Evolutionary conservation across 2,113 vertebrate genomes (phyloP).

Genomic region (Macquaria ambigua): DNA sequence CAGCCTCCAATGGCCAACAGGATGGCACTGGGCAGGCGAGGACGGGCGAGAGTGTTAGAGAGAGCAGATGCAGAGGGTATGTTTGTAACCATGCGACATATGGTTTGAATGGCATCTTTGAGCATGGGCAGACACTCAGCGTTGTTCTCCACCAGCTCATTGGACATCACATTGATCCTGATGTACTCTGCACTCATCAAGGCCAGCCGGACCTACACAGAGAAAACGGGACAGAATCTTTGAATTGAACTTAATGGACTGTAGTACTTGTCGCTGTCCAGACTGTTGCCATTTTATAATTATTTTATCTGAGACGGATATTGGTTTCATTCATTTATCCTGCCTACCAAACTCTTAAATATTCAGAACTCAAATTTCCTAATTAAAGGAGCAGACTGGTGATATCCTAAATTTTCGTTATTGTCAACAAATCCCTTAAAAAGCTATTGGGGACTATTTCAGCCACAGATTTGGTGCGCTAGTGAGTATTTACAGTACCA

Average conservation of each 20-base stretch:
- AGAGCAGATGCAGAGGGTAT: rapidly evolving
- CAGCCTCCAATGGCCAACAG: slow-evolving; percentile 64
- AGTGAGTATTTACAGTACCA: too few relatives aligned
- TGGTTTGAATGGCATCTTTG: rapidly evolving
- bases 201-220: slow-evolving; percentile 47
- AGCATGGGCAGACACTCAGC: background rate
- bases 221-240: background rate
- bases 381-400: background rate
- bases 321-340: background rate
- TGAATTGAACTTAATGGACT: background rate
- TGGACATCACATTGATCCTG: background rate
- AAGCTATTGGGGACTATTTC: too few relatives aligned
- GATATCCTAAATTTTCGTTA: background rate
- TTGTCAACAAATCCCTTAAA: background rate
- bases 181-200: background rate
- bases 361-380: background rate
- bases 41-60: background rate
- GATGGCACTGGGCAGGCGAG: slow-evolving; percentile 57
- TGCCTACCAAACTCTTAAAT: background rate
- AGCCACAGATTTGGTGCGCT: too few relatives aligned
- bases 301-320: background rate
- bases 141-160: slow-evolving; percentile 27
- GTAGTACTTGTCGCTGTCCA: background rate
- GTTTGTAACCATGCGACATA: rapidly evolving
- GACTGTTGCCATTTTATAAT: background rate